Percentiles rank a stretch among this genome's conserved stretches.
These are phyloP conservation scores for Heteractis magnifica DNA, from an alignment of 92 coral and sea anemone species.

Conservation along the genomic window DNA sequence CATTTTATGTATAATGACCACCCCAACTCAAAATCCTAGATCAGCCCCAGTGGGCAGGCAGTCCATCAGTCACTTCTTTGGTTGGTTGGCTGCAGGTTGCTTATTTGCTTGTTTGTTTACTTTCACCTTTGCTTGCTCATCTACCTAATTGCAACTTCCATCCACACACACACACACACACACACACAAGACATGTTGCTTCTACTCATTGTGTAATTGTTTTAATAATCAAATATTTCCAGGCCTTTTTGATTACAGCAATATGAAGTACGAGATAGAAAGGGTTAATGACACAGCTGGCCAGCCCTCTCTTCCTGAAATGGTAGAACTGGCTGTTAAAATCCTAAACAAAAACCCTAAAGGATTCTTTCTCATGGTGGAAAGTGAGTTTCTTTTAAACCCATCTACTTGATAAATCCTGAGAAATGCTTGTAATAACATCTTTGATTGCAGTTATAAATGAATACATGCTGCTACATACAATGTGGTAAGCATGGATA, in stretches of 20 bases:
- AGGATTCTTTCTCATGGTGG: slow-evolving; percentile 84
- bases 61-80: neutral
- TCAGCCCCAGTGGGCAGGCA: too few species aligned
- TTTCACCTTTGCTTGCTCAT: too few species aligned
- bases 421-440: too few species aligned
- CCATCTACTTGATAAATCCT: neutral
- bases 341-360: slow-evolving; percentile 83
- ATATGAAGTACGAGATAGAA: slow-evolving; percentile 68
- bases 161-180: too few species aligned
- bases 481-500: too few species aligned
- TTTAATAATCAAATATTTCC: neutral
- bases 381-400: slow-evolving; percentile 52
- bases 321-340: slow-evolving; percentile 76
- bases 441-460: neutral
- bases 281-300: slow-evolving; percentile 63
- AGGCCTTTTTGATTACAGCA: slow-evolving; percentile 85
- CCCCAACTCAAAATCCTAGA: too few species aligned
- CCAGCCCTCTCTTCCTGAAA: slow-evolving; percentile 76
- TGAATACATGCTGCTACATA: too few species aligned
- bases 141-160: too few species aligned
- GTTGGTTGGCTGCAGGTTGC: neutral
- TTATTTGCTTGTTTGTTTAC: neutral
- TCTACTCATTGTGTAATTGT: neutral
- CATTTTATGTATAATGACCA: too few species aligned
- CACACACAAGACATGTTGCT: neutral